These are phyloP conservation scores for Malurus leucopterus DNA, from an alignment of 2,797 vertebrate species.

Conservation along the genomic window DNA sequence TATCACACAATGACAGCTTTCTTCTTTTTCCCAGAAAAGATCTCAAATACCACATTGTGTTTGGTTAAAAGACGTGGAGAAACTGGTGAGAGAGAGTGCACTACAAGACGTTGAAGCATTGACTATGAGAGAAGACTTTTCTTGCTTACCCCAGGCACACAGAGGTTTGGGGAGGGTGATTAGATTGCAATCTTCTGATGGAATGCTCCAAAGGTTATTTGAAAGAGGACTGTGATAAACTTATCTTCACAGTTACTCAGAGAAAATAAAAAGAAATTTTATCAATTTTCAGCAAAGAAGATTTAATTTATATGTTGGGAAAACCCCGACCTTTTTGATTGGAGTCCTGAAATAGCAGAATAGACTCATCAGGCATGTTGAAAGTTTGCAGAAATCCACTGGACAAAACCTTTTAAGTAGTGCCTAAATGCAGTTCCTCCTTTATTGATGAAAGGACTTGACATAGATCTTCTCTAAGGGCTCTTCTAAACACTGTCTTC, in stretches of 20 bases:
- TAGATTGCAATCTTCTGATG: neutral
- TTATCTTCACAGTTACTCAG: neutral
- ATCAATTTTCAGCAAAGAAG: neutral
- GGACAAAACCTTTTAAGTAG: neutral
- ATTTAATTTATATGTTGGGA: neutral
- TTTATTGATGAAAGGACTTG: neutral
- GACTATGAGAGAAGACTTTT: neutral
- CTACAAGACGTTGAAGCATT: neutral
- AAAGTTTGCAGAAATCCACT: neutral
- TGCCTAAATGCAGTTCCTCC: neutral
- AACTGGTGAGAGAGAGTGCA: neutral
- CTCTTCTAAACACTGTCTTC: neutral
- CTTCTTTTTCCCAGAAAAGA: neutral
- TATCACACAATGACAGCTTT: neutral
- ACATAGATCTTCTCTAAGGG: neutral
- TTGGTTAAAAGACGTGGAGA: neutral
- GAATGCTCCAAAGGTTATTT: neutral
- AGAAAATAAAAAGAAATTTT: neutral
- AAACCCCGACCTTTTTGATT: fast-evolving
- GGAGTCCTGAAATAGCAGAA: neutral
- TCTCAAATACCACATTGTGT: neutral
- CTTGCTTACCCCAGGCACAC: neutral
- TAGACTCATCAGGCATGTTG: neutral
- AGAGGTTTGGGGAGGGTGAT: neutral
- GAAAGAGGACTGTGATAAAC: neutral